phyloP scores from a whole-genome alignment of 2,888 invertebrate genomes.

The Temnothorax rugatulus region DNA sequence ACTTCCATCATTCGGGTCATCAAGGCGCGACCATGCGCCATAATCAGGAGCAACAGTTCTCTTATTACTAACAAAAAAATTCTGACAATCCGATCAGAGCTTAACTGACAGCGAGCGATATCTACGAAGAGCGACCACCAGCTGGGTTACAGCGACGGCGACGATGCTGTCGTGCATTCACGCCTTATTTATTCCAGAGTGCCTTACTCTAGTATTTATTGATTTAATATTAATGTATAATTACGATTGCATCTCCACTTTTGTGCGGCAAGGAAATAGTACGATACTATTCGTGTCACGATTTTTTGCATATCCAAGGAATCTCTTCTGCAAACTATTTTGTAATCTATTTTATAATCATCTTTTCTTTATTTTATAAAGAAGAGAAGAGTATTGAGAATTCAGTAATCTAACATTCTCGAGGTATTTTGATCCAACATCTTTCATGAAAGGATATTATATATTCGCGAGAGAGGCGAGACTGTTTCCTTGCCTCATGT shows the following conservation, averaged over 20 bases:
- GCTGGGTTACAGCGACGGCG: not conserved
- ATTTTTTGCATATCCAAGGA: not conserved
- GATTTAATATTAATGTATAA: constrained; percentile 55
- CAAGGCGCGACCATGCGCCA: constrained; percentile 76
- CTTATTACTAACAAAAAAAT: constrained; percentile 72
- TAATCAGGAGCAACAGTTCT: constrained; percentile 78
- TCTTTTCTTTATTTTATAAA: not conserved
- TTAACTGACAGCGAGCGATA: constrained; percentile 33
- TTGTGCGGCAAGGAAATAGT: constrained; percentile 11
- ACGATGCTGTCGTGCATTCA: constrained; percentile 17
- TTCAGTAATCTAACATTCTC: not conserved
- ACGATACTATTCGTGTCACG: not conserved
- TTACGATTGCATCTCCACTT: not conserved
- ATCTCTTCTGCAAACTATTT: not conserved
- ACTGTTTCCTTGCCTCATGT: constrained; percentile 7
- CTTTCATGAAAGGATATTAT: not conserved
- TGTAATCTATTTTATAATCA: not conserved
- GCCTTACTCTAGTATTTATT: constrained; percentile 73
- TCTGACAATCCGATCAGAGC: constrained; percentile 29
- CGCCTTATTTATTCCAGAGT: constrained; percentile 75
- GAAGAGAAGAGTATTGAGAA: not conserved
- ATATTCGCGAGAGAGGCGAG: not conserved
- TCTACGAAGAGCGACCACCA: constrained; percentile 14
- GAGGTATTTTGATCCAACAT: not conserved
- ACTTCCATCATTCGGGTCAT: constrained; percentile 77